These are phyloP conservation scores for Drymonia ruficornis DNA, from an alignment of 2,888 invertebrate genomes.

Conservation along the genomic window DNA sequence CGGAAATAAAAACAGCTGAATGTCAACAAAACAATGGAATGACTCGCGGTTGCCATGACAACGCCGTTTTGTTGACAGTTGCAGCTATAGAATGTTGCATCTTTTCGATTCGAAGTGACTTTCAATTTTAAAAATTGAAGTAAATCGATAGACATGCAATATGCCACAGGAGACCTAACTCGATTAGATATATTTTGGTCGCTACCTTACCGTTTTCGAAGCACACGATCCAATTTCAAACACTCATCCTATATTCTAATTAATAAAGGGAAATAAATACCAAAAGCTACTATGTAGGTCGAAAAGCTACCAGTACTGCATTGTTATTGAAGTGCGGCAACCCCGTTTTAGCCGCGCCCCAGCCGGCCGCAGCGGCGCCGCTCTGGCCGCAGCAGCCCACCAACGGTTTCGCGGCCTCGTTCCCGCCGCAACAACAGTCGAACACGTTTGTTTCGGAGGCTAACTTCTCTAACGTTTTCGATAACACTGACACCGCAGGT, in stretches of 20 bases:
- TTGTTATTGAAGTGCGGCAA: constrained; percentile 31
- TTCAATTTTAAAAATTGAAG: too few species aligned
- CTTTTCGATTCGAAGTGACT: too few species aligned
- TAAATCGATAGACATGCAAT: too few species aligned
- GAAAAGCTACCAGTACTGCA: constrained; percentile 17
- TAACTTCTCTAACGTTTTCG: constrained; percentile 95
- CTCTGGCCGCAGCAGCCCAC: constrained; percentile 43
- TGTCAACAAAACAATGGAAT: too few species aligned
- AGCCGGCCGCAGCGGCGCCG: constrained; percentile 33
- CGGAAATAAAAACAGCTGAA: too few species aligned
- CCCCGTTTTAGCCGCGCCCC: constrained; percentile 41
- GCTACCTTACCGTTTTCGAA: too few species aligned
- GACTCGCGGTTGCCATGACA: too few species aligned
- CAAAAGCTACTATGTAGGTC: background rate
- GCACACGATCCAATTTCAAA: too few species aligned
- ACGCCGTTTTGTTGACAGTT: too few species aligned
- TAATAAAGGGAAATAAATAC: background rate
- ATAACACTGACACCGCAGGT: constrained; percentile 89
- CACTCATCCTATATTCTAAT: background rate
- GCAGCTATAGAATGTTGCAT: too few species aligned
- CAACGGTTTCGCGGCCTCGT: constrained; percentile 61
- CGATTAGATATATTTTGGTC: too few species aligned
- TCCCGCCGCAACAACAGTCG: constrained; percentile 58
- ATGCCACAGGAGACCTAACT: too few species aligned
- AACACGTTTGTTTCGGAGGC: constrained; percentile 92